A percentile compares a stretch with the other conserved stretches of the same genome.
Conservation (phyloP, 2,113 vertebrate genomes). For the Mugil cephalus region DNA sequence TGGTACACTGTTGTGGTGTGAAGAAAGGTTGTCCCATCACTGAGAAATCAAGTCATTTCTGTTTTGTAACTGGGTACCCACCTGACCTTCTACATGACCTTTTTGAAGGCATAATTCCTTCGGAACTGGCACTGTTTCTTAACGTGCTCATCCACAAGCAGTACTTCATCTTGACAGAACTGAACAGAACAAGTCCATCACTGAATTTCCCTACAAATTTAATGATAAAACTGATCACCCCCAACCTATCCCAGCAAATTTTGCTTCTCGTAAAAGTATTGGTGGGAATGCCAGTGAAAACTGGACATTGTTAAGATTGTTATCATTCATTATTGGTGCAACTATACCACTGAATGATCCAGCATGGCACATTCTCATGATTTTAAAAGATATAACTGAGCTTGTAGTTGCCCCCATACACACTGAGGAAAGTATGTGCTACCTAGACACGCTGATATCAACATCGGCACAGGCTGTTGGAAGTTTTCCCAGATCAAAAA, state of each 20-base stretch:
- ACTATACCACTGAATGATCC: no score
- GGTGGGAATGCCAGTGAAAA: no score
- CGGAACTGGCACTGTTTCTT: neutral
- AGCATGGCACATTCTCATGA: no score
- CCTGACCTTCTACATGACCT: neutral
- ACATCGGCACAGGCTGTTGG: conserved; percentile 2
- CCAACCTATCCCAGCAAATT: no score
- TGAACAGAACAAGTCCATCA: no score
- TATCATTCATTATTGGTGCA: no score
- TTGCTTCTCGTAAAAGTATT: no score
- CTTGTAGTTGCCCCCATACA: neutral
- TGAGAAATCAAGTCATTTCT: conserved; percentile 1
- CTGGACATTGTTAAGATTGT: no score
- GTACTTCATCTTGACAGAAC: no score
- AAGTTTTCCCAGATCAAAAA: neutral
- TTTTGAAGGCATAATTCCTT: neutral
- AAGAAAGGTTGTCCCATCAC: conserved; percentile 7
- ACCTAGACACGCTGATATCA: conserved; percentile 2
- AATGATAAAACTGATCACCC: neutral
- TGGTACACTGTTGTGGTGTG: neutral
- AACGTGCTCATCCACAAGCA: neutral
- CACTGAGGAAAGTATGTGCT: neutral
- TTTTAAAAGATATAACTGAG: no score
- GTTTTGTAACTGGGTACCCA: conserved; percentile 4
- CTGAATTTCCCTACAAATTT: neutral